Conservation (phyloP, 2,113 vertebrate species). For the Chaenocephalus aceratus region DNA sequence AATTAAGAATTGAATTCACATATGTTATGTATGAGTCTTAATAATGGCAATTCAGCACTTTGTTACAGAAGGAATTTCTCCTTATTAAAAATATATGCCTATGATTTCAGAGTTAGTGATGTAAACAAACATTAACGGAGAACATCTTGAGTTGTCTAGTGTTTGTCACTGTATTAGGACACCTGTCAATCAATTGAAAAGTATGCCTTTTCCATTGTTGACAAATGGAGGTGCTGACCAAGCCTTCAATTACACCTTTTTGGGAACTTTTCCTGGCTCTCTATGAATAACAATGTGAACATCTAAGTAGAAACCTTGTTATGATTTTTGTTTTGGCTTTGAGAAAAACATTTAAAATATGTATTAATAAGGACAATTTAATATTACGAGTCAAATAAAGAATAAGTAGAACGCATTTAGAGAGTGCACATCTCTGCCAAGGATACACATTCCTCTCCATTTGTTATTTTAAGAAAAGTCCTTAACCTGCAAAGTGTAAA, state of each 20-base stretch:
- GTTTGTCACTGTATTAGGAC: background rate
- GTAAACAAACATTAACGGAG: background rate
- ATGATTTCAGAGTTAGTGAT: background rate
- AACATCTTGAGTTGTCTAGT: background rate
- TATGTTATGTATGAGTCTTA: background rate
- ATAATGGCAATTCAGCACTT: background rate
- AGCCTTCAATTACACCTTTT: too few species aligned
- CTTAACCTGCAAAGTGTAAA: background rate
- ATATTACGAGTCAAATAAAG: constrained; percentile 31
- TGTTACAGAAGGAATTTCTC: background rate
- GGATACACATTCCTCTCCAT: constrained; percentile 2
- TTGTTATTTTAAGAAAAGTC: constrained; percentile 14
- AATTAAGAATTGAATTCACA: background rate
- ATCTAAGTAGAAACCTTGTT: constrained; percentile 1
- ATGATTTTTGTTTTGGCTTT: background rate
- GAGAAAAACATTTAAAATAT: constrained; percentile 18
- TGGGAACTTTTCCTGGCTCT: background rate
- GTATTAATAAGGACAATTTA: constrained; percentile 4
- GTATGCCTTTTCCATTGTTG: too few species aligned
- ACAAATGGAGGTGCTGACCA: too few species aligned
- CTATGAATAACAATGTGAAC: constrained; percentile 3
- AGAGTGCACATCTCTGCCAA: background rate
- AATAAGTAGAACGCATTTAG: constrained; percentile 15
- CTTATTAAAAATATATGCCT: background rate
- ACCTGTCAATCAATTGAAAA: background rate